Evolutionary conservation across 2,888 invertebrate genomes (phyloP).

Genomic region (Philonicus albiceps): DNA sequence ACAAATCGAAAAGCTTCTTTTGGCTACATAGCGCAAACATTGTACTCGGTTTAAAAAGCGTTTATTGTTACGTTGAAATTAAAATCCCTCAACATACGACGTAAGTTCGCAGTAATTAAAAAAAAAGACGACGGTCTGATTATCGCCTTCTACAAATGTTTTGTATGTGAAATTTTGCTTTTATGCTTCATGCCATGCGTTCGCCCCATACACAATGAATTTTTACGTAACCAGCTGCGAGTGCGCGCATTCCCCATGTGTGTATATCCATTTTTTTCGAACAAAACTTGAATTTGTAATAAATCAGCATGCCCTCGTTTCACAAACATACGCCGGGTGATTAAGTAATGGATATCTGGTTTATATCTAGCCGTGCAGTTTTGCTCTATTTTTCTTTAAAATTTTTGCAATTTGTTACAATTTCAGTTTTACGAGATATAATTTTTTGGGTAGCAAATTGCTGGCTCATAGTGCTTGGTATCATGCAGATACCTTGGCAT

Average conservation of each 20-base stretch:
- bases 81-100: not conserved
- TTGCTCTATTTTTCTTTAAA: not conserved
- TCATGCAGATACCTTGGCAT: not conserved
- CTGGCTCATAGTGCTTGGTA: not conserved
- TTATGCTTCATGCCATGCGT: not conserved
- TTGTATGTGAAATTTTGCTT: constrained; percentile 1
- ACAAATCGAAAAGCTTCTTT: not conserved
- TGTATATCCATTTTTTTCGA: constrained; percentile 3
- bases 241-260: constrained; percentile 1
- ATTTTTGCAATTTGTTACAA: not conserved
- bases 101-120: not conserved
- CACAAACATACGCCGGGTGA: not conserved
- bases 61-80: not conserved
- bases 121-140: not conserved
- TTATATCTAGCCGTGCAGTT: not conserved
- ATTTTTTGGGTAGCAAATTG: not conserved
- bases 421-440: constrained; percentile 1
- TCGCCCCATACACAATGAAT: constrained; percentile 3
- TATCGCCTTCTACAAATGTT: not conserved
- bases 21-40: not conserved
- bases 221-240: constrained; percentile 6
- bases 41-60: not conserved
- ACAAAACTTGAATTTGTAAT: constrained; percentile 8
- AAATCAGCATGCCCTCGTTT: constrained; percentile 21
- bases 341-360: constrained; percentile 30